These are phyloP conservation scores for Archips xylosteana DNA, from an alignment of 2,888 invertebrate species.

Conservation along the genomic window DNA sequence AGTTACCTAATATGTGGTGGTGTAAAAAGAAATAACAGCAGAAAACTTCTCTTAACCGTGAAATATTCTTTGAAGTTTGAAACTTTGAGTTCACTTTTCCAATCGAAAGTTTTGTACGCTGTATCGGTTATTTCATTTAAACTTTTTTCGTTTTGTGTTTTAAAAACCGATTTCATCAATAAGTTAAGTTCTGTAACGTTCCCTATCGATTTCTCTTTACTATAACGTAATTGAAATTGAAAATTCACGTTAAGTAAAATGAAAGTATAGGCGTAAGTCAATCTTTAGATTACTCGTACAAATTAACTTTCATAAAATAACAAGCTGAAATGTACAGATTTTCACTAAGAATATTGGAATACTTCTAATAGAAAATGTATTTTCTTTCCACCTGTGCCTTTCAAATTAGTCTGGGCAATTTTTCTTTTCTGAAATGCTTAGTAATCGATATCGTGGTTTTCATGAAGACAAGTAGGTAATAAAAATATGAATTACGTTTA, in stretches of 20 bases:
- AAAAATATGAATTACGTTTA: not conserved
- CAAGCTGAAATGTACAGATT: slow-evolving; percentile 11
- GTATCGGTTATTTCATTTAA: slow-evolving; percentile 11
- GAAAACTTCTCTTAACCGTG: not conserved
- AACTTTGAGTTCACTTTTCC: slow-evolving; percentile 1
- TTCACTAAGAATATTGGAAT: slow-evolving; percentile 18
- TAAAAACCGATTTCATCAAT: not conserved
- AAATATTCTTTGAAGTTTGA: not conserved
- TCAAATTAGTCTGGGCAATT: slow-evolving; percentile 26
- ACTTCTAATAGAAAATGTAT: slow-evolving; percentile 15
- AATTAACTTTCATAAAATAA: slow-evolving; percentile 2
- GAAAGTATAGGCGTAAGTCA: not conserved
- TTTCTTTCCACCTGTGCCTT: slow-evolving; percentile 15
- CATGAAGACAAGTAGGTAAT: not conserved
- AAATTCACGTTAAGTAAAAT: not conserved
- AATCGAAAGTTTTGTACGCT: slow-evolving; percentile 42
- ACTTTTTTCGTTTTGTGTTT: not conserved
- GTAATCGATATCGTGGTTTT: not conserved
- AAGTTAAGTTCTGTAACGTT: not conserved
- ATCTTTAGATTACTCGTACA: slow-evolving; percentile 2
- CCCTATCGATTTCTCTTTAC: not conserved
- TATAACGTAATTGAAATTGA: not conserved
- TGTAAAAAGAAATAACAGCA: not conserved
- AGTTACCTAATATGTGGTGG: not conserved
- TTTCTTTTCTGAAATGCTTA: slow-evolving; percentile 15